Conservation (phyloP, 2,888 invertebrate genomes). For the Heliconius sara region DNA sequence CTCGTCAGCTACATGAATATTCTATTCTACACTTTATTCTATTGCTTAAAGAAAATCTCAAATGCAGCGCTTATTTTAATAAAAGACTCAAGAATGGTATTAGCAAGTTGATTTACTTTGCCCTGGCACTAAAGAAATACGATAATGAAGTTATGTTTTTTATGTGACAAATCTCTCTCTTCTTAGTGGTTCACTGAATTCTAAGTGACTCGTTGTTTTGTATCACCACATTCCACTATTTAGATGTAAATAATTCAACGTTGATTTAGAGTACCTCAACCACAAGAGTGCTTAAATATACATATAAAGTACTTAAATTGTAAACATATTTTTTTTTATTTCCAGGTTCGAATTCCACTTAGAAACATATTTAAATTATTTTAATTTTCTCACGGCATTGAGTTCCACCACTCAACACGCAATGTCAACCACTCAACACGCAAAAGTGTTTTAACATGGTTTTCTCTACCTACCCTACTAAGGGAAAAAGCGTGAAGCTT, state of each 20-base stretch:
- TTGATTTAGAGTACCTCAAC: not conserved
- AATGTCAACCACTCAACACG: too few species aligned
- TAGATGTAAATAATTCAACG: not conserved
- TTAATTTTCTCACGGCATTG: too few species aligned
- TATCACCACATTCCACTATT: not conserved
- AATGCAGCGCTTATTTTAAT: constrained; percentile 27
- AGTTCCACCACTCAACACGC: too few species aligned
- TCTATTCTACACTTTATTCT: constrained; percentile 33
- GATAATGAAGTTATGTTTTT: not conserved
- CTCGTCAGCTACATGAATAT: constrained; percentile 50
- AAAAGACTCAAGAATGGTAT: constrained; percentile 22
- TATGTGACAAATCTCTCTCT: constrained; percentile 1
- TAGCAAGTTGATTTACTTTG: not conserved
- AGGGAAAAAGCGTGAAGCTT: too few species aligned
- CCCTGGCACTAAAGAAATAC: not conserved
- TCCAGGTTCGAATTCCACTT: too few species aligned
- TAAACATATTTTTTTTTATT: too few species aligned
- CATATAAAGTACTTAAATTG: too few species aligned
- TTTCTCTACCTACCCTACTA: too few species aligned
- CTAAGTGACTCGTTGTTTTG: not conserved
- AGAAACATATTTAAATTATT: too few species aligned
- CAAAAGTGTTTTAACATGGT: too few species aligned
- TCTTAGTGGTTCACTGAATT: not conserved
- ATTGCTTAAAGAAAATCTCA: constrained; percentile 31
- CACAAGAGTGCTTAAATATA: too few species aligned